Conservation (phyloP, 1,140 invertebrate species). For the Halictus rubicundus region DNA sequence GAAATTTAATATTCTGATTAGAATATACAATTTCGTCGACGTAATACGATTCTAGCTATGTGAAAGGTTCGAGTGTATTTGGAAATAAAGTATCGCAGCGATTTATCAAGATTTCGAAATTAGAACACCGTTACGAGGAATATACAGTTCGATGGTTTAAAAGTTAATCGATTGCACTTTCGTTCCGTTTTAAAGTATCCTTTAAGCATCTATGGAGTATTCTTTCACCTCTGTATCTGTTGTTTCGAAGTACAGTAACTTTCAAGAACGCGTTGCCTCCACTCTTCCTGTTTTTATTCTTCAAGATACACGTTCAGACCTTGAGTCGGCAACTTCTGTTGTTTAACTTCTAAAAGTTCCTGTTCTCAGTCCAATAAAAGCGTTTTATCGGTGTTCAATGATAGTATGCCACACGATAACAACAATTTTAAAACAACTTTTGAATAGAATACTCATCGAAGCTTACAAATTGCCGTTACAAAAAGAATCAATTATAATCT, state of each 20-base stretch:
- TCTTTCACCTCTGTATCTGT: neutral
- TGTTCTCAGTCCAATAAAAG: neutral
- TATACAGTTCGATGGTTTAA: neutral
- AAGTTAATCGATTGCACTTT: neutral
- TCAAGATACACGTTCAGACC: neutral
- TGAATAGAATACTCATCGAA: too few relatives aligned
- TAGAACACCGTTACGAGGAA: neutral
- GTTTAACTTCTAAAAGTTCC: neutral
- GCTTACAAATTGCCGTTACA: too few relatives aligned
- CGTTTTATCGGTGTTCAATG: neutral
- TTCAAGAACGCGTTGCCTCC: neutral
- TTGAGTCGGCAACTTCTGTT: slow-evolving; percentile 8
- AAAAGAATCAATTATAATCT: too few relatives aligned
- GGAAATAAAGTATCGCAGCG: too few relatives aligned
- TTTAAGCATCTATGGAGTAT: neutral
- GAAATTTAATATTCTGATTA: too few relatives aligned
- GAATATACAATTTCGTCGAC: too few relatives aligned
- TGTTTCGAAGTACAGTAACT: neutral
- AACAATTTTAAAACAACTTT: too few relatives aligned
- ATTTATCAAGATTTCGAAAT: too few relatives aligned
- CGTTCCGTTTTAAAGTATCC: neutral
- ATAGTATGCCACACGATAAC: neutral
- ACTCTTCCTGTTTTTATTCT: neutral
- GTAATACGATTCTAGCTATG: too few relatives aligned
- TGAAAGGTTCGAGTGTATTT: too few relatives aligned